Evolutionary conservation across 2,888 invertebrate species (phyloP).

Genomic region (Cryptocephalus moraei): DNA sequence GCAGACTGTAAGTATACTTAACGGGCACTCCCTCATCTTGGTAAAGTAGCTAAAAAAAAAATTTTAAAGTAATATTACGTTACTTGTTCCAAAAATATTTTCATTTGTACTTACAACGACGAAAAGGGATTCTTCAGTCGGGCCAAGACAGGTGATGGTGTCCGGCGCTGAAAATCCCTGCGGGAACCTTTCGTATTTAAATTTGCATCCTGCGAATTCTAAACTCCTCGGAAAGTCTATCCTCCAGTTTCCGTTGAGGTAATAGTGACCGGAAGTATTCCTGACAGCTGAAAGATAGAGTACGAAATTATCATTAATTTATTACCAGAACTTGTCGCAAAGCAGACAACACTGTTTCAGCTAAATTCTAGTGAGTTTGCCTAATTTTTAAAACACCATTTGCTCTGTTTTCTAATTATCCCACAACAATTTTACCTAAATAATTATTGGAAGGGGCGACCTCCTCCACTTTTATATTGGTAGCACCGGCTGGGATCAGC

Average conservation of each 20-base stretch:
- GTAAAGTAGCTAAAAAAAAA: slow-evolving; percentile 55
- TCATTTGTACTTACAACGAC: slow-evolving; percentile 55
- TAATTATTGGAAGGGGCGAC: slow-evolving; percentile 77
- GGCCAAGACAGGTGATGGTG: slow-evolving; percentile 72
- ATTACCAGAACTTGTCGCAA: too few relatives aligned
- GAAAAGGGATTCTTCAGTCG: slow-evolving; percentile 81
- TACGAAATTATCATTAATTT: too few relatives aligned
- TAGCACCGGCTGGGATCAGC: slow-evolving; percentile 86
- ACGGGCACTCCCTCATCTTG: slow-evolving; percentile 80
- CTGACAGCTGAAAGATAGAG: slow-evolving; percentile 55
- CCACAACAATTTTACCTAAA: too few relatives aligned
- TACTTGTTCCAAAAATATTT: too few relatives aligned
- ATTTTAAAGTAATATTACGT: too few relatives aligned
- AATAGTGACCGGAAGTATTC: slow-evolving; percentile 72
- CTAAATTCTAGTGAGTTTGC: too few relatives aligned
- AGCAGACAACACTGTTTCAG: too few relatives aligned
- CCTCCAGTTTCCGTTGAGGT: slow-evolving; percentile 89
- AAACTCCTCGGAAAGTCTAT: slow-evolving; percentile 81
- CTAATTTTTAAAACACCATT: too few relatives aligned
- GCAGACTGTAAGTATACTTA: slow-evolving; percentile 83
- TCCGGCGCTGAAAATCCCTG: slow-evolving; percentile 79
- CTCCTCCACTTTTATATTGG: slow-evolving; percentile 76
- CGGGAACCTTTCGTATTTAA: slow-evolving; percentile 79
- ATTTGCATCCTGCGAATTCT: slow-evolving; percentile 71
- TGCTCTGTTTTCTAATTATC: neutral